phyloP scores from a whole-genome alignment of 2,113 vertebrate species.

The cat (Felis catus) region F.catus_Fca126_mat1.0 CM031420.1:17520001-17520500 shows the following conservation, averaged over 20 bases:
- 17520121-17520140: not conserved
- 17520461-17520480: constrained; percentile 56
- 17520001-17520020: not conserved
- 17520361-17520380: not conserved
- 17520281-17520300: not conserved
- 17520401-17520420: constrained; percentile 41
- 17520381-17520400: not conserved
- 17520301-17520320: not conserved
- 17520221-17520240: not conserved
- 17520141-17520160: not conserved
- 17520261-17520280: not conserved
- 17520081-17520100: not conserved
- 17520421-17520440: constrained; percentile 63
- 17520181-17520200: not conserved
- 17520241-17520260: not conserved
- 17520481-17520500: constrained; percentile 4
- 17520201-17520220: not conserved
- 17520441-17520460: constrained; percentile 49
- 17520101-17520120: not conserved
- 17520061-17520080: not conserved
- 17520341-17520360: constrained; percentile 24
- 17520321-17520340: not conserved
- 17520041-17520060: not conserved
- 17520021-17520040: not conserved
- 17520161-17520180: not conserved